A percentile compares a stretch with the other conserved stretches of the same genome.
Conservation (phyloP, 2,113 vertebrate genomes). For the Prinia subflava region DNA sequence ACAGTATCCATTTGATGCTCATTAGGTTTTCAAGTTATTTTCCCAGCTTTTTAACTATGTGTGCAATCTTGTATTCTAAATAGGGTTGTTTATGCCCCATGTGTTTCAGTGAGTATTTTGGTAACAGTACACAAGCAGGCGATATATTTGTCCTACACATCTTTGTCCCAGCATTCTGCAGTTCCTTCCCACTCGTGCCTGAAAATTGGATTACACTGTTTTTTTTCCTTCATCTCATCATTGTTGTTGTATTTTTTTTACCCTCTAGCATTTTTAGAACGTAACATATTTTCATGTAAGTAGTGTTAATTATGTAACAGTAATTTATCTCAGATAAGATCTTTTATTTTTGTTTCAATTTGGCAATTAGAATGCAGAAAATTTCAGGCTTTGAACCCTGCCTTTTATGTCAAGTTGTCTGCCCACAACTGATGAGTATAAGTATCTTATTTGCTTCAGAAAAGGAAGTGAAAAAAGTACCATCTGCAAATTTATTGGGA, state of each 20-base stretch:
- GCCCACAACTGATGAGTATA: constrained; percentile 57
- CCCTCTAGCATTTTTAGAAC: constrained; percentile 67
- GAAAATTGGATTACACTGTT: constrained; percentile 58
- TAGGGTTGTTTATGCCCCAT: constrained; percentile 66
- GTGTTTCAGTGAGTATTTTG: constrained; percentile 68
- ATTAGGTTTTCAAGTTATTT: constrained; percentile 62
- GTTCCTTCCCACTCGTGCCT: constrained; percentile 65
- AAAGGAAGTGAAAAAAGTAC: constrained; percentile 65
- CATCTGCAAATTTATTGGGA: constrained; percentile 63
- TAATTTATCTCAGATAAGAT: constrained; percentile 67
- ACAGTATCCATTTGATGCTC: constrained; percentile 62
- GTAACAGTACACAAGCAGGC: constrained; percentile 68
- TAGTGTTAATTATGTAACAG: constrained; percentile 67
- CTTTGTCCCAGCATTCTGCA: constrained; percentile 69
- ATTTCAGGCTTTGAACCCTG: constrained; percentile 63
- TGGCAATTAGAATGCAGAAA: constrained; percentile 65
- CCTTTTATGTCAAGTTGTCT: constrained; percentile 64
- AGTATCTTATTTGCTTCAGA: constrained; percentile 57
- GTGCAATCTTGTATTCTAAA: constrained; percentile 68
- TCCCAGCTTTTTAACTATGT: constrained; percentile 63
- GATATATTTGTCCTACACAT: constrained; percentile 71
- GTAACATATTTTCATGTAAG: constrained; percentile 65
- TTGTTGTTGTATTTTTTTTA: constrained; percentile 69
- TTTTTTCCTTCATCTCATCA: constrained; percentile 61
- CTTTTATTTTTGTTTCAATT: constrained; percentile 68